Percentiles rank a stretch among this genome's conserved stretches.
Evolutionary conservation across 2,113 vertebrate species (phyloP).

Genomic region (Triplophysa tibetana): DNA sequence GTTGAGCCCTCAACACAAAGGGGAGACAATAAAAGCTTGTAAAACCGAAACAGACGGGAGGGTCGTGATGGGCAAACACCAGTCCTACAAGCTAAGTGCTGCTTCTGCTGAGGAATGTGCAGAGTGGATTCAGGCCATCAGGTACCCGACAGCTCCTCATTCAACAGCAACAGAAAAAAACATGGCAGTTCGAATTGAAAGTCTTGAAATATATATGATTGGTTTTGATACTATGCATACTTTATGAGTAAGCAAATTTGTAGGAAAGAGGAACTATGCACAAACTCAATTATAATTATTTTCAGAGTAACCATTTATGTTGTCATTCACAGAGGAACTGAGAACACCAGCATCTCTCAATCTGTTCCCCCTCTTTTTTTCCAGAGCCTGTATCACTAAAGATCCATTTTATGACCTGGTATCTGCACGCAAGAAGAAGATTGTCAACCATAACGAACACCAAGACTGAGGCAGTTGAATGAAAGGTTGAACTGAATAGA

Average conservation of each 20-base stretch:
- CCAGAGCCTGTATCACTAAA: constrained; percentile 86
- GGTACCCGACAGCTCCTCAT: constrained; percentile 65
- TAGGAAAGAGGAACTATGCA: constrained; percentile 8
- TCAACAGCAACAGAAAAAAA: not conserved
- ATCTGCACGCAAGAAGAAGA: constrained; percentile 83
- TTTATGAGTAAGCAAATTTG: not conserved
- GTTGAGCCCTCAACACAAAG: constrained; percentile 79
- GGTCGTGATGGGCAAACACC: constrained; percentile 92
- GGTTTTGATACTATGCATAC: not conserved
- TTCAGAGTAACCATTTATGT: not conserved
- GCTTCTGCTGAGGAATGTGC: constrained; percentile 79
- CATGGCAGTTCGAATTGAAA: not conserved
- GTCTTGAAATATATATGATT: too few species aligned
- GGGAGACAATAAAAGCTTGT: constrained; percentile 93
- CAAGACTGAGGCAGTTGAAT: constrained; percentile 27
- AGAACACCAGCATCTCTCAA: not conserved
- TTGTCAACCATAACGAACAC: constrained; percentile 64
- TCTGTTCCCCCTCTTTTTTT: constrained; percentile 18
- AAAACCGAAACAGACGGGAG: constrained; percentile 87
- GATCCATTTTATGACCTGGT: constrained; percentile 91
- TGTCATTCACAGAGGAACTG: constrained; percentile 4
- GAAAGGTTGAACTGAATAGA: too few species aligned
- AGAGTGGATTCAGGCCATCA: constrained; percentile 87
- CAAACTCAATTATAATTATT: not conserved
- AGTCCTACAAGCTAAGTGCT: constrained; percentile 89